phyloP scores from a whole-genome alignment of 2,888 invertebrate genomes.

The Diarsia brunnea region DNA sequence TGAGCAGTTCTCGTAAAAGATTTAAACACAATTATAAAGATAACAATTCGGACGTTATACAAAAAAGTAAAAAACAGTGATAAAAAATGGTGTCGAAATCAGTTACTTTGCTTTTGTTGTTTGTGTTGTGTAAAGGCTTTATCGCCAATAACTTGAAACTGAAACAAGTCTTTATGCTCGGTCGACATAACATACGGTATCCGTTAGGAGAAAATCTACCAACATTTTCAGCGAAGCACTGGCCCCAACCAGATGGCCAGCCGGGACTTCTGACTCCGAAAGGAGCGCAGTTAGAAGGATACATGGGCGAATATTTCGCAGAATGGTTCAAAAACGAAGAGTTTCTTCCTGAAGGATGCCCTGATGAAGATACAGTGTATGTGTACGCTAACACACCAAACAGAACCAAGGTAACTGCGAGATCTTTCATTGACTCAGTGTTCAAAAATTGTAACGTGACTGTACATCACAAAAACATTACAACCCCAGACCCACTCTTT shows the following conservation, averaged over 20 bases:
- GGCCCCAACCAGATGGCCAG: constrained; percentile 23
- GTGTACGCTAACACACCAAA: constrained; percentile 34
- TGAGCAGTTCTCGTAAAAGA: constrained; percentile 2
- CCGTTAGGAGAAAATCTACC: constrained; percentile 10
- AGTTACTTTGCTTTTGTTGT: constrained; percentile 27
- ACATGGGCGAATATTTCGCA: constrained; percentile 59
- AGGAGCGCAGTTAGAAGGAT: constrained; percentile 50
- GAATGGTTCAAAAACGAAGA: constrained; percentile 54
- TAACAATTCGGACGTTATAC: neutral
- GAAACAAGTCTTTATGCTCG: constrained; percentile 59
- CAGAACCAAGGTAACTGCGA: constrained; percentile 49
- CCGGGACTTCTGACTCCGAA: constrained; percentile 45
- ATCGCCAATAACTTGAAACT: constrained; percentile 26
- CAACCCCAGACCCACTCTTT: constrained; percentile 47
- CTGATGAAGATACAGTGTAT: constrained; percentile 44
- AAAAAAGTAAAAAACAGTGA: constrained; percentile 3
- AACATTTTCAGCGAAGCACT: constrained; percentile 42
- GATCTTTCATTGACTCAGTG: constrained; percentile 36
- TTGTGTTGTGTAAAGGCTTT: constrained; percentile 18
- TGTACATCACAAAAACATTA: constrained; percentile 35
- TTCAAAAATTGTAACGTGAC: constrained; percentile 41
- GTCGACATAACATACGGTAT: constrained; percentile 59
- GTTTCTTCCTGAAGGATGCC: constrained; percentile 50
- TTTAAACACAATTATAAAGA: neutral
- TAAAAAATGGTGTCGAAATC: constrained; percentile 41